Percentiles rank a stretch among this genome's conserved stretches.
Evolutionary conservation across 2,888 invertebrate species (phyloP).

Genomic region (Chymomyza caudatula): DNA sequence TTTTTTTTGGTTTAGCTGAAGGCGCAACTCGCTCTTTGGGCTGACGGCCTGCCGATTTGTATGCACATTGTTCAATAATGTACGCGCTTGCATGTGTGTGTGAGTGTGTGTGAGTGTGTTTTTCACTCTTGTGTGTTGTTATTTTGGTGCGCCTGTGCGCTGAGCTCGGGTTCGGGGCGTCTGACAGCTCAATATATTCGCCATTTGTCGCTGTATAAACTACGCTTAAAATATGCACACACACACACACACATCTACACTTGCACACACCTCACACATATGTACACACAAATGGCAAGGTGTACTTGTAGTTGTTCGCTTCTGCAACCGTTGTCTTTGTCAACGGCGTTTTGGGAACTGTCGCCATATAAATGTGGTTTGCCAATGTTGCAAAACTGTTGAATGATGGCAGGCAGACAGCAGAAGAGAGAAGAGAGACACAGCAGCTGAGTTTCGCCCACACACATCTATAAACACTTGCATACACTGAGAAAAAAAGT

Average conservation of each 20-base stretch:
- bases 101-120: constrained; percentile 3
- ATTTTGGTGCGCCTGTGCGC: constrained; percentile 21
- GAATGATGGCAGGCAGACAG: constrained; percentile 45
- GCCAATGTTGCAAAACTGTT: constrained; percentile 66
- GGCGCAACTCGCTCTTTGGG: constrained; percentile 41
- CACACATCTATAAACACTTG: neutral
- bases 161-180: constrained; percentile 30
- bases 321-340: constrained; percentile 2
- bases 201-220: constrained; percentile 66
- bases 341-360: constrained; percentile 24
- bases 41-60: constrained; percentile 43
- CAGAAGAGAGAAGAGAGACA: constrained; percentile 10
- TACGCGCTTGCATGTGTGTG: constrained; percentile 18
- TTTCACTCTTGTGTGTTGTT: neutral
- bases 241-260: constrained; percentile 20
- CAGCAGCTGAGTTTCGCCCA: neutral
- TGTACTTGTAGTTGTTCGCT: constrained; percentile 1
- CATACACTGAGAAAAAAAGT: neutral
- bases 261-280: constrained; percentile 4
- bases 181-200: constrained; percentile 70
- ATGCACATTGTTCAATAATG: constrained; percentile 62
- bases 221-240: constrained; percentile 9
- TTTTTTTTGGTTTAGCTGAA: constrained; percentile 25
- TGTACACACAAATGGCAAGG: neutral
- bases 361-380: constrained; percentile 50